Base-by-base conservation (phyloP, 1,140 invertebrate species). In the Drosophila grimshawi region DNA sequence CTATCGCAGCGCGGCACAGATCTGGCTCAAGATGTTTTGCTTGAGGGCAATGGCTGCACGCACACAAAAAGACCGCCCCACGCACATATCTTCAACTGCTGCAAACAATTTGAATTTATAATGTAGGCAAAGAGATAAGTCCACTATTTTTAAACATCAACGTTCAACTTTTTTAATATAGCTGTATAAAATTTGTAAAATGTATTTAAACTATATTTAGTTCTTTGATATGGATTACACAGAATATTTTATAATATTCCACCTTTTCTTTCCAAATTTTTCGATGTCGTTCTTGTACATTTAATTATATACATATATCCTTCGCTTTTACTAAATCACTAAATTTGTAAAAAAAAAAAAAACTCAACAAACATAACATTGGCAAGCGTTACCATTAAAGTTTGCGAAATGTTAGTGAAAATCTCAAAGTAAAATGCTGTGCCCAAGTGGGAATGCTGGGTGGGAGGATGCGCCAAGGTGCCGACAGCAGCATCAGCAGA, bases 371-470 rank as follows among this genome's bases (percentile, higher is more conserved):
- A 75, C 67, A 61, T 76, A 86, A 76, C 71, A 73, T 88, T 67
- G 80, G 73, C 80, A 76, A 67, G 77, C 83, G 69, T 89, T 85
- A 80, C 72, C 71, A 61, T 69, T 67, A 71, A 63, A 60, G 45
- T 71, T 62, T 55, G 76, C 59, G 72, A 82, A 86, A 70, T 86
- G 72, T 80, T 82, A 45, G 59, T 56, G 61, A 68, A 63, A 78
- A 89, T 80, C 79, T 80, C 74, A 76, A 86, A 88, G 89, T 88
- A 70, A 89, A 85, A 89, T 89, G 83, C 69, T 71, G 55, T 51
- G 68, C 66, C 70, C 48, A 5, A 64, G 27, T 41, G 52, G 39
- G 11, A 19, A 41, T n/a, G 30, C 41, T 6, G 10, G 29, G 29
- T 30, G 43, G 19, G 3, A 30, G 7, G 1, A 11, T 48, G 37